Percentiles rank a stretch among this genome's conserved stretches.
phyloP scores from a whole-genome alignment of 2,797 vertebrate genomes.

The Micropoecilia bifurca region DNA sequence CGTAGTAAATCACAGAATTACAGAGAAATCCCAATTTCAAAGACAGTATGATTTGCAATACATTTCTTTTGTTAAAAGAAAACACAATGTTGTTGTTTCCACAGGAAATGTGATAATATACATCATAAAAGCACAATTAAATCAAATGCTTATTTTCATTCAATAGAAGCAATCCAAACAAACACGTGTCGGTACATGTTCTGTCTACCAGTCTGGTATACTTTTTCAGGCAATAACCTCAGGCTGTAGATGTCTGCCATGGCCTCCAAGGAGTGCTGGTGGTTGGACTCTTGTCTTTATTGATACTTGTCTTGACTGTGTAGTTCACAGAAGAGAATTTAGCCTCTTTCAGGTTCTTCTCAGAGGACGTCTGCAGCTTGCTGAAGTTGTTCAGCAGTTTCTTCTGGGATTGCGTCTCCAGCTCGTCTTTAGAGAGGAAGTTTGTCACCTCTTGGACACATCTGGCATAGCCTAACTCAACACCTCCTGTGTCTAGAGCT shows the following conservation, averaged over 20 bases:
- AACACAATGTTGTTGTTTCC: conserved; percentile 66
- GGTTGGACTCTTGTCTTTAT: background rate
- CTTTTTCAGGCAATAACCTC: background rate
- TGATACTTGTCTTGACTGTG: conserved; percentile 3
- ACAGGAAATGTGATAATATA: conserved; percentile 58
- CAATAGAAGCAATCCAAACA: conserved; percentile 18
- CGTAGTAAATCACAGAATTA: background rate
- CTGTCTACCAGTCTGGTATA: conserved; percentile 38
- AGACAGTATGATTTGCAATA: conserved; percentile 28
- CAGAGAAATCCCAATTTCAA: conserved; percentile 5
- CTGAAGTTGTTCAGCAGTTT: conserved; percentile 50
- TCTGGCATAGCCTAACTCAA: conserved; percentile 37
- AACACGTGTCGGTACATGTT: conserved; percentile 2
- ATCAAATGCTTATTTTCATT: conserved; percentile 2
- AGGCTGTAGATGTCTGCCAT: background rate
- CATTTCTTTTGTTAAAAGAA: conserved; percentile 55
- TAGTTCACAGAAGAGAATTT: conserved; percentile 6
- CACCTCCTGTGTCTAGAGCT: background rate
- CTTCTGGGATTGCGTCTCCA: conserved; percentile 42
- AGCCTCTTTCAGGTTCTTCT: conserved; percentile 29
- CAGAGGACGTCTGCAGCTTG: conserved; percentile 28
- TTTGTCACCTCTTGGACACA: conserved; percentile 40
- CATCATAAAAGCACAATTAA: background rate
- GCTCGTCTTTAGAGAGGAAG: conserved; percentile 62
- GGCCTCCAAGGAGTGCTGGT: conserved; percentile 10